Evolutionary conservation across 1,140 invertebrate genomes (phyloP).

Genomic region (Apis florea): DNA sequence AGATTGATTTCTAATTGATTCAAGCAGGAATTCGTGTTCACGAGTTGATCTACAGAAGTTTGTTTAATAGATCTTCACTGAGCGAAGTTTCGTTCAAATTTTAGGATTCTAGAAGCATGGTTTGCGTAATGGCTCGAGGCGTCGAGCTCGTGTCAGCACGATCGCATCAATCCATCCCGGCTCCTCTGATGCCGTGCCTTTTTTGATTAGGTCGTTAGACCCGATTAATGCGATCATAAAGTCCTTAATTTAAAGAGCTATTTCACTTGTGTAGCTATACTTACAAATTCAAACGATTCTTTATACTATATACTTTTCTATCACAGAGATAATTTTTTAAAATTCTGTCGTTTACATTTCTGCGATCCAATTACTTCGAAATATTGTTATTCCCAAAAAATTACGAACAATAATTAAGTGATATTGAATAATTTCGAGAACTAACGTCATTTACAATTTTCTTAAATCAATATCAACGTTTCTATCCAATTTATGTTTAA

Average conservation of each 20-base stretch:
- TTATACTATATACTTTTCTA: not conserved
- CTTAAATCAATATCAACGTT: too few species aligned
- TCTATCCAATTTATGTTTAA: too few species aligned
- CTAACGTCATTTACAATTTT: too few species aligned
- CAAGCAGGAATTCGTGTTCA: too few species aligned
- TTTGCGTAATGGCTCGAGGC: conserved; percentile 52
- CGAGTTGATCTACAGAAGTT: not conserved
- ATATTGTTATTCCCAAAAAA: too few species aligned
- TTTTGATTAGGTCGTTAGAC: conserved; percentile 73
- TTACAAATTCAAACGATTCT: not conserved
- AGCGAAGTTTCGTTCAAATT: not conserved
- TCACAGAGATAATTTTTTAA: not conserved
- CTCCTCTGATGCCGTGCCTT: conserved; percentile 45
- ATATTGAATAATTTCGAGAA: too few species aligned
- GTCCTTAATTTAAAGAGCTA: conserved; percentile 65
- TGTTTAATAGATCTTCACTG: not conserved
- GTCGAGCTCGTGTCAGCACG: conserved; percentile 56
- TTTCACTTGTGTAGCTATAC: not conserved
- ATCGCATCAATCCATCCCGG: conserved; percentile 49
- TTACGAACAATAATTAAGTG: too few species aligned
- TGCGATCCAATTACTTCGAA: too few species aligned
- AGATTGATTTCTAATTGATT: too few species aligned
- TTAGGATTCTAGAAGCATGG: conserved; percentile 42
- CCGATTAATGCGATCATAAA: conserved; percentile 68
- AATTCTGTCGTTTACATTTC: too few species aligned